phyloP scores from a whole-genome alignment of 2,888 invertebrate species.

The Ryuthela nishihirai region DNA sequence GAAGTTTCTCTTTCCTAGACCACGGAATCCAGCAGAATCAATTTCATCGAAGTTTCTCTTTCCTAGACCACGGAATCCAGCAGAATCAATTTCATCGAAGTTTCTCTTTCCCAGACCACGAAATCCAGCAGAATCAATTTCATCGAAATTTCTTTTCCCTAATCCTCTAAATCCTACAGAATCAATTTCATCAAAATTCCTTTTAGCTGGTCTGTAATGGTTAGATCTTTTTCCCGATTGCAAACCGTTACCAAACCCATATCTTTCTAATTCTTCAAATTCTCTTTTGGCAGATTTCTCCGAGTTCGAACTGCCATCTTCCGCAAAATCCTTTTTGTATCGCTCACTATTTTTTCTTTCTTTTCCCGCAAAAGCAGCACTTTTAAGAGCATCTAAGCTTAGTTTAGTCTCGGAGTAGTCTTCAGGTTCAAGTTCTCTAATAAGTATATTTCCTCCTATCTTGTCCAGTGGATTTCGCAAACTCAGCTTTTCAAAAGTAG shows the following conservation, averaged over 20 bases:
- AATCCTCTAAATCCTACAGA: conserved; percentile 52
- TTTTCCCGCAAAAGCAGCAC: background rate
- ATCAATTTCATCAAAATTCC: conserved; percentile 56
- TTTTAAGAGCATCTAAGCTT: too few relatives aligned
- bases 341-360: background rate
- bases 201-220: too few relatives aligned
- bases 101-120: conserved; percentile 1
- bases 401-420: background rate
- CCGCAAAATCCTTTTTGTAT: background rate
- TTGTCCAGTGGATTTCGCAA: conserved; percentile 30
- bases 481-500: too few relatives aligned
- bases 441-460: conserved; percentile 19
- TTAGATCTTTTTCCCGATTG: too few relatives aligned
- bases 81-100: conserved; percentile 15
- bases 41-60: conserved; percentile 57
- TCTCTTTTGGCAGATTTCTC: background rate
- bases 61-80: conserved; percentile 1
- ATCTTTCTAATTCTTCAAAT: too few relatives aligned
- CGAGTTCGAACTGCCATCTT: background rate
- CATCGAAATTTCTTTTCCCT: conserved; percentile 47
- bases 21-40: conserved; percentile 52
- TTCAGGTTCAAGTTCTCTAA: conserved; percentile 18
- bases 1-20: conserved; percentile 50
- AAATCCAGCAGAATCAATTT: background rate
- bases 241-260: too few relatives aligned